phyloP scores from a whole-genome alignment of 2,888 invertebrate genomes.

The Mesorhabditis spiculigera region DNA sequence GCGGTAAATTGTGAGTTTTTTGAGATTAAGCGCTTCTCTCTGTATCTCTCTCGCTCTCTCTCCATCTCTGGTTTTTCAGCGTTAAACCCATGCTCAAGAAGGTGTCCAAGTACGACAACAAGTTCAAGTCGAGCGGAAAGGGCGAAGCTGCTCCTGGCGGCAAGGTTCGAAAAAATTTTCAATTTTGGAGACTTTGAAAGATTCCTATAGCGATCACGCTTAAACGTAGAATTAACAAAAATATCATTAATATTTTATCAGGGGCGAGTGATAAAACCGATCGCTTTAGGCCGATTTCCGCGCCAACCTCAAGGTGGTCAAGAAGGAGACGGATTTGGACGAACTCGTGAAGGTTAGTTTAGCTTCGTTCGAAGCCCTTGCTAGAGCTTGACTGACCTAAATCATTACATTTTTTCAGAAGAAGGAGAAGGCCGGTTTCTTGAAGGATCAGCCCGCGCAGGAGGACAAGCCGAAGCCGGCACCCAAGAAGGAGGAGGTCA shows the following conservation, averaged over 20 bases:
- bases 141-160: conserved; percentile 12
- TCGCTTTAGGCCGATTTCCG: conserved; percentile 84
- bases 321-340: conserved; percentile 79
- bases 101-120: conserved; percentile 98
- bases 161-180: neutral
- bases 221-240: too few species aligned
- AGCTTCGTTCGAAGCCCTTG: neutral
- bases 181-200: too few species aligned
- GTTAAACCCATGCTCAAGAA: conserved; percentile 73
- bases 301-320: conserved; percentile 95
- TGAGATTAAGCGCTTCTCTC: neutral
- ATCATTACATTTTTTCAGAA: conserved; percentile 10
- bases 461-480: conserved; percentile 26
- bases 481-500: conserved; percentile 10
- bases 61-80: conserved; percentile 20
- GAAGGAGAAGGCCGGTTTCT: conserved; percentile 56
- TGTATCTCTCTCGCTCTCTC: neutral
- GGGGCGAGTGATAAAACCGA: neutral
- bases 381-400: neutral
- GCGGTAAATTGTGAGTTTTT: conserved; percentile 81
- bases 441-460: conserved; percentile 40
- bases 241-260: too few species aligned
- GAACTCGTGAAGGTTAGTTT: conserved; percentile 20
- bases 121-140: conserved; percentile 60
- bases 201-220: too few species aligned